phyloP scores from a whole-genome alignment of 2,797 vertebrate species.

The Anolis apletophallus region DNA sequence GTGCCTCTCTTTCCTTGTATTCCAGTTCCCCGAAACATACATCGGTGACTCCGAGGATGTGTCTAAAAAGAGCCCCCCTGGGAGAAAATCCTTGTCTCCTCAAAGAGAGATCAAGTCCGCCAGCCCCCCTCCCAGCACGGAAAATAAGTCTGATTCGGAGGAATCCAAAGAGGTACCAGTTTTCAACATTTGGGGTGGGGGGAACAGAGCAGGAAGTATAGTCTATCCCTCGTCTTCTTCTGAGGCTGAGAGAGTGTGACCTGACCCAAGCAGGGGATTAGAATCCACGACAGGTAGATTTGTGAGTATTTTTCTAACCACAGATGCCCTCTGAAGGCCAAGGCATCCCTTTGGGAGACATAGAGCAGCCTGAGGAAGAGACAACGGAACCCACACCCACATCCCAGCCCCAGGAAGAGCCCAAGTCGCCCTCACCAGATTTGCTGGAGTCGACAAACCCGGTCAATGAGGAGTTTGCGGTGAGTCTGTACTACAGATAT shows the following conservation, averaged over 20 bases:
- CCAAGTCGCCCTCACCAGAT: neutral
- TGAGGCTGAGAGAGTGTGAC: no score
- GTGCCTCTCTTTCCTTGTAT: neutral
- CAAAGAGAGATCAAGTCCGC: neutral
- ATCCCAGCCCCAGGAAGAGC: neutral
- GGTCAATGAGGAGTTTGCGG: no score
- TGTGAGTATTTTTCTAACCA: neutral
- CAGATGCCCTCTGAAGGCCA: neutral
- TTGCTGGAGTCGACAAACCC: neutral
- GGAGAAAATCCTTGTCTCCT: neutral
- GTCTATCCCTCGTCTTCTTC: no score
- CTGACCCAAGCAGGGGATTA: no score
- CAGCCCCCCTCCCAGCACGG: neutral
- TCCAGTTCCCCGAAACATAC: conserved; percentile 33
- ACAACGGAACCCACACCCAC: no score
- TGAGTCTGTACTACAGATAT: no score
- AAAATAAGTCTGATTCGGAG: neutral
- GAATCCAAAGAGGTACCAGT: conserved; percentile 22
- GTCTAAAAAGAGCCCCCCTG: conserved; percentile 1
- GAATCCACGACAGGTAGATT: neutral
- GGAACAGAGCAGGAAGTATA: neutral
- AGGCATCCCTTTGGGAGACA: neutral
- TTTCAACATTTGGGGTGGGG: no score
- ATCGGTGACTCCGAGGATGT: conserved; percentile 37
- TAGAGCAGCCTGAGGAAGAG: neutral